Evolutionary conservation across 2,888 invertebrate species (phyloP).

Genomic region (Syritta pipiens): DNA sequence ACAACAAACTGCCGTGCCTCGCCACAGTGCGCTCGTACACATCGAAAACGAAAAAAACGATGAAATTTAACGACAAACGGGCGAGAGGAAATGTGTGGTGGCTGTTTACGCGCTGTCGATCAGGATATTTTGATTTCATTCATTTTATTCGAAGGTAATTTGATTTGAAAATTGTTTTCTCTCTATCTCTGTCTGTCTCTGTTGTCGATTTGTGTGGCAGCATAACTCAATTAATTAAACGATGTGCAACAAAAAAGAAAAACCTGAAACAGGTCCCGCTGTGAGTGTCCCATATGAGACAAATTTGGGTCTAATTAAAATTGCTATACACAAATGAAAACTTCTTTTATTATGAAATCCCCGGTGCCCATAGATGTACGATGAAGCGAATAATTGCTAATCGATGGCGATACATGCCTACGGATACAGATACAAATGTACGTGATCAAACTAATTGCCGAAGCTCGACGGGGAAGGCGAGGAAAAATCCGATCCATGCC

Average conservation of each 20-base stretch:
- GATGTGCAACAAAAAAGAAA: conserved; percentile 40
- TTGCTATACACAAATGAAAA: conserved; percentile 65
- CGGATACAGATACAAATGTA: conserved; percentile 49
- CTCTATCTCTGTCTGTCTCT: not conserved
- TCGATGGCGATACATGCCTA: conserved; percentile 53
- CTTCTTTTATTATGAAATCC: conserved; percentile 64
- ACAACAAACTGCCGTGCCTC: not conserved
- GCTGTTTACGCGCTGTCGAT: conserved; percentile 27
- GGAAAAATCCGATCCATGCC: not conserved
- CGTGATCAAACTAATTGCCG: conserved; percentile 61
- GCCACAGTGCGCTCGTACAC: too few species aligned
- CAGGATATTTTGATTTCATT: conserved; percentile 28
- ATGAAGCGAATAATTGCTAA: conserved; percentile 70
- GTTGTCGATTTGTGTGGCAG: conserved; percentile 6
- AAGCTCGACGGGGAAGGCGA: conserved; percentile 17
- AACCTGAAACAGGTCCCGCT: conserved; percentile 30
- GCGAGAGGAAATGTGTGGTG: conserved; percentile 40
- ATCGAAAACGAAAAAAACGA: not conserved
- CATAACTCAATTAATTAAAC: conserved; percentile 68
- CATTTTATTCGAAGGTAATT: conserved; percentile 29
- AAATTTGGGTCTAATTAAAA: conserved; percentile 72
- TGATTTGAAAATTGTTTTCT: conserved; percentile 24
- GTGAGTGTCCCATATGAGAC: conserved; percentile 69
- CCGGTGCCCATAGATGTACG: conserved; percentile 47
- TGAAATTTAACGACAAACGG: conserved; percentile 35